Evolutionary conservation across 2,888 invertebrate genomes (phyloP), one percentile per base, ranked within the genome.

Genomic region (Malthinus flaveolus): DNA sequence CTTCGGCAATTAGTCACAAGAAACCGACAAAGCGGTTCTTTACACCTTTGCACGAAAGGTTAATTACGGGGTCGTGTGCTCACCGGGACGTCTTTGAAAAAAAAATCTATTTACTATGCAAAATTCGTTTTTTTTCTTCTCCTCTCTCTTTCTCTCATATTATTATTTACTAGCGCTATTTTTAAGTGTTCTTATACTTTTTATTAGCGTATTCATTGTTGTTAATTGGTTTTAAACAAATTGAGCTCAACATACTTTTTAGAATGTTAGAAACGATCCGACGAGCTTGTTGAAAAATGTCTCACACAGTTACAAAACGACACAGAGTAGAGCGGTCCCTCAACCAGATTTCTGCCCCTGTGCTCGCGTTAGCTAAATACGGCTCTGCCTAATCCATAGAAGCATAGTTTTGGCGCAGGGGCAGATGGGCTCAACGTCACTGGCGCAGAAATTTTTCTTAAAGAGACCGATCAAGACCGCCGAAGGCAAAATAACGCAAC

Each of bases 11-110:
- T 59, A 59, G 52, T 58, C 49, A 53, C 47, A 50, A 37, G 34
- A 59, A 58, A 59, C 59, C 59, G 59, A 59, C 59, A 59, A 59
- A 59, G 59, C 45, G 37, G 32, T 47, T 59, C 53, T 59, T 58
- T 54, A 46, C 50, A 50, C 49, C 49, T 49, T 54, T 59, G 49
- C 54, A 54, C 39, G 39, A 55, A 50, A 59, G 59, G 59, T 59
- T 59, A 59, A 59, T 54, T 54, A 54, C 59, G 34, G 54, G 39
- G 59, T 59, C 59, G 50, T 46, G 54, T 54, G 56, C 56, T 13
- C 55, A 32, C 31, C 49, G 44, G 32, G 45, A 45, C 35, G 39
- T 46, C 37, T n/a, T 33, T 23, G 11, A 44, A 53, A 59, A 51
- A n/a, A 56, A 59, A 48, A 48, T 48, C 54, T 54, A 53, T 53